Percentiles rank a stretch among this genome's conserved stretches.
These are phyloP conservation scores for Ancistrus triradiatus DNA, from an alignment of 2,113 vertebrate genomes.

Conservation along the genomic window DNA sequence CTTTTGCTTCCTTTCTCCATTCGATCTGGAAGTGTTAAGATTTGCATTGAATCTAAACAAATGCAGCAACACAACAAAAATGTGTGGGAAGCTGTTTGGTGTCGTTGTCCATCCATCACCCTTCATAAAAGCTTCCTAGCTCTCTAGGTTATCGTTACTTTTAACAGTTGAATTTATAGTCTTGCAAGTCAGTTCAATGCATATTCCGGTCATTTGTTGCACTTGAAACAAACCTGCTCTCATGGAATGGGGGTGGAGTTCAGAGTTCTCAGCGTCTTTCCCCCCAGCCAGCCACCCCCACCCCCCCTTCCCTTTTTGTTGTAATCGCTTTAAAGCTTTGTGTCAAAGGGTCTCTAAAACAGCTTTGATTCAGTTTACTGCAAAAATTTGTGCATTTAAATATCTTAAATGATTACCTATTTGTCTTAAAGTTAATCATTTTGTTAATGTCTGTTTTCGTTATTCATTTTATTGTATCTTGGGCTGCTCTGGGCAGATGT, in stretches of 20 bases:
- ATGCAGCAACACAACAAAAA: slow-evolving; percentile 45
- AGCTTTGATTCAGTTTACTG: not conserved
- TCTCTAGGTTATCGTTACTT: slow-evolving; percentile 55
- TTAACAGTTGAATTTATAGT: slow-evolving; percentile 49
- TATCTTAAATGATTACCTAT: no score
- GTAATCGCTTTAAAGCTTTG: slow-evolving; percentile 54
- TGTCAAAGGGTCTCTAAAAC: slow-evolving; percentile 9
- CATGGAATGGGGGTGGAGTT: slow-evolving; percentile 53
- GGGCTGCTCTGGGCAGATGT: slow-evolving; percentile 2
- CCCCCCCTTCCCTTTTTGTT: slow-evolving; percentile 51
- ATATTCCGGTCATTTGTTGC: slow-evolving; percentile 69
- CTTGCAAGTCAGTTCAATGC: slow-evolving; percentile 56
- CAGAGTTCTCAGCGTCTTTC: slow-evolving; percentile 55
- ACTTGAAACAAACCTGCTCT: slow-evolving; percentile 60
- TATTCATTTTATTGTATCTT: no score
- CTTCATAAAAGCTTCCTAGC: slow-evolving; percentile 47
- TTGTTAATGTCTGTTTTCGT: no score
- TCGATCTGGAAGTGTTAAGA: slow-evolving; percentile 52
- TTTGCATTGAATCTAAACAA: slow-evolving; percentile 37
- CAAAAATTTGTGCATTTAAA: not conserved
- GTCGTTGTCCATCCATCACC: slow-evolving; percentile 39
- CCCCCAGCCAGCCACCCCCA: slow-evolving; percentile 41
- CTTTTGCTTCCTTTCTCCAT: slow-evolving; percentile 58
- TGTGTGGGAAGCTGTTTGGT: slow-evolving; percentile 56
- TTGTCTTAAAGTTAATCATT: no score